Base-by-base conservation (phyloP, 2,797 vertebrate genomes). In the Microcaecilia unicolor region DNA sequence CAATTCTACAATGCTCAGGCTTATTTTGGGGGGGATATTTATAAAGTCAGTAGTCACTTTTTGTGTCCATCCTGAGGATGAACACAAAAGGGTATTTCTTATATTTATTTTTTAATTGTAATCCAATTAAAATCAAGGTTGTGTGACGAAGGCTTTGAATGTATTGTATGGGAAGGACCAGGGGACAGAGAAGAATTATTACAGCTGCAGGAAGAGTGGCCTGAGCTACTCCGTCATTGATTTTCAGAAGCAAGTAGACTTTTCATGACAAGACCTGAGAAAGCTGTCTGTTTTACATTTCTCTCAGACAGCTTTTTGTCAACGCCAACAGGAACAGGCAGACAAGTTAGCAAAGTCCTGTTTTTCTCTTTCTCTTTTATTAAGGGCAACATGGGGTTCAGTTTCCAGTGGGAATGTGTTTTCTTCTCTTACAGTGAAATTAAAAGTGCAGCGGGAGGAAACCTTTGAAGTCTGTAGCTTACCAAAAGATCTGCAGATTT, bases 41-140 rank as follows among this genome's bases (percentile, higher is more conserved):
- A 35, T 63, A 33, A 30, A 28, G 58, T 60, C 44, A 49, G 10
- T 48, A 29, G 13, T 16, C 56, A 52, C 44, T 62, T 63, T 55
- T 39, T 46, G 9, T 39, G 44, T 48, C 14, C 58, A 61, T 69
- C n/a, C 4, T 15, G 32, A 64, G 52, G 14, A 51, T 26, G 49
- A 1, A 5, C 32, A 65, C 63, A 31, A 74, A 73, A 68, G 49
- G 20, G 12, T 43, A 44, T 20, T 25, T 41, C 56, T n/a, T n/a
- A n/a, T n/a, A n/a, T n/a, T 59, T 45, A 11, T 43, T 27, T 63
- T 58, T 47, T 30, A 30, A 58, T 60, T 51, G 55, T 67, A 69
- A 67, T 75, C 72, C 50, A 69, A 74, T 73, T 76, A 61, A 73
- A 72, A 69, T 26, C 36, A 34, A 49, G 53, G 47, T 52, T 51